Conservation (phyloP, 2,113 vertebrate genomes). For the Etheostoma spectabile region DNA sequence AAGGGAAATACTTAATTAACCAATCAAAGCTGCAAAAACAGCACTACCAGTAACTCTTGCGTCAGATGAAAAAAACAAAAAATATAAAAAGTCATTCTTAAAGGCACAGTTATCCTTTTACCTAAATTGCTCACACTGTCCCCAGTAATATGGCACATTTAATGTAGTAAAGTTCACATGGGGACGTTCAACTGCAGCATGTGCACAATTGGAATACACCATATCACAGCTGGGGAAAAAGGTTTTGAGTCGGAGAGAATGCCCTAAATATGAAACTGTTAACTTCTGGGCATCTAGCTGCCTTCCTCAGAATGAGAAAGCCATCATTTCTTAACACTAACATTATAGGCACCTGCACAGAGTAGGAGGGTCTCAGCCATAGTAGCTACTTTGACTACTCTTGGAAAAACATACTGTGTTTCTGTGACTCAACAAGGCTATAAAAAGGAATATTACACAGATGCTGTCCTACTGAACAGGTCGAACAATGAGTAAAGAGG, state of each 20-base stretch:
- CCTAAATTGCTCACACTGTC: slow-evolving; percentile 6
- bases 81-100: slow-evolving; percentile 45
- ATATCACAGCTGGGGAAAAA: background rate
- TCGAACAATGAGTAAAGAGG: background rate
- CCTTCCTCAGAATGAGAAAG: slow-evolving; percentile 1
- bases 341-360: background rate
- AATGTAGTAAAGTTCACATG: background rate
- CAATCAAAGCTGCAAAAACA: slow-evolving; percentile 80
- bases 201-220: background rate
- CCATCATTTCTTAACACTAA: slow-evolving; percentile 15
- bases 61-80: slow-evolving; percentile 53
- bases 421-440: slow-evolving; percentile 41
- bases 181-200: background rate
- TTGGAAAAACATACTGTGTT: slow-evolving; percentile 42
- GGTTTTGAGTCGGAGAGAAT: too few species aligned
- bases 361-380: background rate
- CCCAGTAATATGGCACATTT: slow-evolving; percentile 1
- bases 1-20: slow-evolving; percentile 65
- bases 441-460: slow-evolving; percentile 7
- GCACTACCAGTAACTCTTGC: slow-evolving; percentile 73
- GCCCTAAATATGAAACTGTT: slow-evolving; percentile 20
- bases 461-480: slow-evolving; percentile 8
- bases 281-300: slow-evolving; percentile 22
- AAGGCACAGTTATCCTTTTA: slow-evolving; percentile 34
- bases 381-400: slow-evolving; percentile 6